These are phyloP conservation scores for Lasiurus cinereus DNA, from an alignment of 2,113 vertebrate species.

Conservation along the genomic window DNA sequence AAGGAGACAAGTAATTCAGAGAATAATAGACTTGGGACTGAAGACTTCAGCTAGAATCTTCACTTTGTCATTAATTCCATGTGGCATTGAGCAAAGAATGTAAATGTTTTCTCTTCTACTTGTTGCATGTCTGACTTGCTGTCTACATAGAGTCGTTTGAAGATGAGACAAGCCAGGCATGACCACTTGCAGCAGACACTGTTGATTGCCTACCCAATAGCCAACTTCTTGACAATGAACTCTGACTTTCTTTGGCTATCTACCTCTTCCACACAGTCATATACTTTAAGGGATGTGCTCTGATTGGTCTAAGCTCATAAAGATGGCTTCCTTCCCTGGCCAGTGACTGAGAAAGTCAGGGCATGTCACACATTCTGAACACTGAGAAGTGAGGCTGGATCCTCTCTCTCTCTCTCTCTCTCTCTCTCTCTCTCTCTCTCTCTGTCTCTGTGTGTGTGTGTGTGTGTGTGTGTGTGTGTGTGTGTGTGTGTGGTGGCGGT, in stretches of 20 bases:
- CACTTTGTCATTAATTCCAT: not conserved
- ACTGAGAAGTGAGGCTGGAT: not conserved
- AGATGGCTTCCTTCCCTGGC: not conserved
- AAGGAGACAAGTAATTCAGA: not conserved
- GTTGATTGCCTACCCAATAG: not conserved
- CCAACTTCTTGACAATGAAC: not conserved
- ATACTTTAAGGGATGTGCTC: not conserved
- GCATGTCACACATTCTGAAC: not conserved
- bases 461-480: too few relatives aligned
- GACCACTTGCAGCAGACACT: not conserved
- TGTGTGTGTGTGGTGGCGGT: too few relatives aligned
- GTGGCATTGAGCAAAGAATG: not conserved
- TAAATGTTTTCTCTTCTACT: not conserved
- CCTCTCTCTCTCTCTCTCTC: too few relatives aligned
- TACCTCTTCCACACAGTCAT: not conserved
- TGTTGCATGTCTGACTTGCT: not conserved
- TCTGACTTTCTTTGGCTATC: not conserved
- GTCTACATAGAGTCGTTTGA: not conserved
- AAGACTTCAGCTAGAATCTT: not conserved
- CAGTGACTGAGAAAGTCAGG: not conserved
- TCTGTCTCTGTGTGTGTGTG: too few relatives aligned
- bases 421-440: too few relatives aligned
- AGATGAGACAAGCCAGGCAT: not conserved
- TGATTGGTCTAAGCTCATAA: not conserved
- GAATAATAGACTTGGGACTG: accelerated